Evolutionary conservation across 2,888 invertebrate species (phyloP), one percentile per base, ranked within the genome.

Genomic region (Cantharis rustica): DNA sequence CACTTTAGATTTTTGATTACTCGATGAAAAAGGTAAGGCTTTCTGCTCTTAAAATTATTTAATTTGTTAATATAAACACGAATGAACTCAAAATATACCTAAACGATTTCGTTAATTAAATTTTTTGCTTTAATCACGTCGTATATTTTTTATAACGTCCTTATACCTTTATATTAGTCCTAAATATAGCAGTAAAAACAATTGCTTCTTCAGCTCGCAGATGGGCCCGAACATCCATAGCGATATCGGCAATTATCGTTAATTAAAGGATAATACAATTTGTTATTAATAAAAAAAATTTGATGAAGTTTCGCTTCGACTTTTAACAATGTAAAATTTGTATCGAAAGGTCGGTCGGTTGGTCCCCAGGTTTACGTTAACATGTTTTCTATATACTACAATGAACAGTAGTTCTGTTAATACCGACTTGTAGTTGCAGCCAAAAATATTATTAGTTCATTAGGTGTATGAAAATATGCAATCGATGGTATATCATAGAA

Each of bases 1-100:
- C 73, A 72, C 75, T 47, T 70, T 76, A 71, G 72, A 73, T 75
- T 71, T 72, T 75, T 73, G 75, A 72, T 76, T 77, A 68, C 75
- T 71, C 69, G 73, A 76, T 78, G 78, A 75, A 72, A 78, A 75
- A 75, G 75, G 73, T 78, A 66, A 20, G 71, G 66, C 75, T 66
- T 66, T 66, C 64, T 66, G 16, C 17, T 20, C 17, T 66, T 16
- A 16, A 66, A 66, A 66, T 66, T 66, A 20, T 66, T n/a, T 66
- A 66, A 66, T 66, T 66, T 66, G 47, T 47, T 47, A 47, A 47
- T 47, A 47, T 47, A 47, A 47, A 47, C 47, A 47, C 47, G 47
- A 47, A 47, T n/a, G n/a, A n/a, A 47, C 47, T 47, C 47, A 7
- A n/a, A 47, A 47, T 47, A 47, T 47, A 47, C 47, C 47, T 47